A percentile compares a stretch with the other conserved stretches of the same genome.
These are phyloP conservation scores for Clupea harengus DNA, from an alignment of 2,113 vertebrate species.

Conservation along the genomic window DNA sequence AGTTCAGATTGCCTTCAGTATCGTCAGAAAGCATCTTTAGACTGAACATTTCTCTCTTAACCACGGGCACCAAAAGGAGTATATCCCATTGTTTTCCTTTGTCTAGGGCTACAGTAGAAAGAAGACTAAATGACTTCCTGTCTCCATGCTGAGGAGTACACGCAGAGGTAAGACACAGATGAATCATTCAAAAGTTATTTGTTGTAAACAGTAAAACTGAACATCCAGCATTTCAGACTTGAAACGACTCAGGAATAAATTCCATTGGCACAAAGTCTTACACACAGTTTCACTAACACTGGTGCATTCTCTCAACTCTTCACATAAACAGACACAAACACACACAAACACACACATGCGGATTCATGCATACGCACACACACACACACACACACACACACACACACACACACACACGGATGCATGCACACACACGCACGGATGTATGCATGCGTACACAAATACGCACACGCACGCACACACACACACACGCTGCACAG, in stretches of 20 bases:
- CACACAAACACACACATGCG: background rate
- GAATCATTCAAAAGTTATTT: background rate
- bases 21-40: background rate
- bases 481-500: background rate
- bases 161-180: background rate
- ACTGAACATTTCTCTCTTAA: background rate
- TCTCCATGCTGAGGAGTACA: background rate
- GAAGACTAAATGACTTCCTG: background rate
- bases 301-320: constrained; percentile 4
- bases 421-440: background rate
- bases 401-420: too few species aligned
- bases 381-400: background rate
- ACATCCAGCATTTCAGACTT: background rate
- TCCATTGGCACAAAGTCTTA: background rate
- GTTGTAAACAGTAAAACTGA: background rate
- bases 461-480: background rate
- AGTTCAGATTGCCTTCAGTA: background rate
- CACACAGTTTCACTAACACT: background rate
- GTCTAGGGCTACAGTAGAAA: background rate
- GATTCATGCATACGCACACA: background rate
- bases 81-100: background rate
- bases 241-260: background rate
- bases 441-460: background rate
- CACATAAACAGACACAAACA: background rate
- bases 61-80: background rate